Percentiles rank a stretch among this genome's conserved stretches.
Evolutionary conservation across 2,888 invertebrate genomes (phyloP).

Genomic region (Bibio marci): DNA sequence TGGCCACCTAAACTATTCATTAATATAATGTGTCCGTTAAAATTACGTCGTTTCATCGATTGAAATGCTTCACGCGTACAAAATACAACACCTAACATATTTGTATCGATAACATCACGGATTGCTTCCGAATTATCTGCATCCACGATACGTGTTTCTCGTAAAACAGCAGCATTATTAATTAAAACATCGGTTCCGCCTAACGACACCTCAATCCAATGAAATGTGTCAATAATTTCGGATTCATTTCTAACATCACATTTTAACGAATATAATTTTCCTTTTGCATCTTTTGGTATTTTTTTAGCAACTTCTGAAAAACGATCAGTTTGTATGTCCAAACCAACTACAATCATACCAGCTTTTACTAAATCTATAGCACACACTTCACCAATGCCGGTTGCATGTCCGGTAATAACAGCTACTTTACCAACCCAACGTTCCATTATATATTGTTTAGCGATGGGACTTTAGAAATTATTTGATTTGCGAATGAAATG

Average conservation of each 20-base stretch:
- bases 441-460: slow-evolving; percentile 32
- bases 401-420: slow-evolving; percentile 35
- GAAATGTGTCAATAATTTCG: slow-evolving; percentile 10
- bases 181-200: slow-evolving; percentile 11
- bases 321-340: slow-evolving; percentile 25
- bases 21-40: slow-evolving; percentile 13
- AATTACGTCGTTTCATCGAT: slow-evolving; percentile 3
- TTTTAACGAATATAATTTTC: slow-evolving; percentile 8
- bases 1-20: slow-evolving; percentile 12
- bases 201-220: slow-evolving; percentile 9
- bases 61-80: background rate
- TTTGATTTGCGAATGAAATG: no score
- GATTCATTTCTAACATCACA: slow-evolving; percentile 10
- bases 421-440: slow-evolving; percentile 40
- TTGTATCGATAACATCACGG: background rate
- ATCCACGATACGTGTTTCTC: background rate
- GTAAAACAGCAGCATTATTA: slow-evolving; percentile 10
- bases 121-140: background rate
- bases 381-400: slow-evolving; percentile 33
- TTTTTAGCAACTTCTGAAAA: slow-evolving; percentile 14
- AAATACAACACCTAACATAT: background rate
- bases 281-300: slow-evolving; percentile 5
- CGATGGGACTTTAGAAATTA: no score
- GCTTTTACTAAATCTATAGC: slow-evolving; percentile 21
- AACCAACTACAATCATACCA: slow-evolving; percentile 32